These are phyloP conservation scores for Platichthys stellatus DNA, from an alignment of 2,113 vertebrate genomes.

Conservation along the genomic window DNA sequence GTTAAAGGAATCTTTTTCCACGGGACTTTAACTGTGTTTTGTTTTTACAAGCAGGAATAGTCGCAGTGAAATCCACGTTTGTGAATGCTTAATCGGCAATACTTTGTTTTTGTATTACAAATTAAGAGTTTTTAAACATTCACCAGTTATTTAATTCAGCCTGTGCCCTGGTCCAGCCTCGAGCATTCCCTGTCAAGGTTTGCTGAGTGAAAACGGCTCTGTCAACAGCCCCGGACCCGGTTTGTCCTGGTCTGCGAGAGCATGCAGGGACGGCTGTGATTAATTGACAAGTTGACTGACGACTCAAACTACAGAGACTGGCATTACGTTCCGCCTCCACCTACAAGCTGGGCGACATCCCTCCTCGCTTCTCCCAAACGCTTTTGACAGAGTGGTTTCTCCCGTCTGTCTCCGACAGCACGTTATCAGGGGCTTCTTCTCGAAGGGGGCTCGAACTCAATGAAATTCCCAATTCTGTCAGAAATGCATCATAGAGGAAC, in stretches of 20 bases:
- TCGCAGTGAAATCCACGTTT: conserved; percentile 15
- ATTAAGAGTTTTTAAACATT: conserved; percentile 9
- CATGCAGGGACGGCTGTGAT: conserved; percentile 42
- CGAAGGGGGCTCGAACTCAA: neutral
- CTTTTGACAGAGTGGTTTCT: conserved; percentile 10
- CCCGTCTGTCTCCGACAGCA: conserved; percentile 22
- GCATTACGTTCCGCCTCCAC: conserved; percentile 41
- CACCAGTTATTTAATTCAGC: conserved; percentile 31
- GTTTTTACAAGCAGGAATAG: neutral
- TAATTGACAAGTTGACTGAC: conserved; percentile 67
- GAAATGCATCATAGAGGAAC: conserved; percentile 10
- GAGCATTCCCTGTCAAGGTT: conserved; percentile 28
- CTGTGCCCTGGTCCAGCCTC: neutral
- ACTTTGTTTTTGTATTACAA: conserved; percentile 9
- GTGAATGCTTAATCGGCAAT: neutral
- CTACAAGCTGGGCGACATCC: conserved; percentile 39
- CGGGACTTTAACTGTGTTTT: neutral
- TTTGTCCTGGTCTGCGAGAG: conserved; percentile 20
- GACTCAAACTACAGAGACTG: conserved; percentile 48
- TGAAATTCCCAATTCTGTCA: conserved; percentile 22
- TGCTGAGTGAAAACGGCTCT: conserved; percentile 6
- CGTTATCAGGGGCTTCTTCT: conserved; percentile 25
- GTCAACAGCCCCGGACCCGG: conserved; percentile 7
- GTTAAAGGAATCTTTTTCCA: neutral
- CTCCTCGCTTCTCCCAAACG: conserved; percentile 20